Evolutionary conservation across 2,797 vertebrate genomes (phyloP).

Genomic region (Sphenodon punctatus): DNA sequence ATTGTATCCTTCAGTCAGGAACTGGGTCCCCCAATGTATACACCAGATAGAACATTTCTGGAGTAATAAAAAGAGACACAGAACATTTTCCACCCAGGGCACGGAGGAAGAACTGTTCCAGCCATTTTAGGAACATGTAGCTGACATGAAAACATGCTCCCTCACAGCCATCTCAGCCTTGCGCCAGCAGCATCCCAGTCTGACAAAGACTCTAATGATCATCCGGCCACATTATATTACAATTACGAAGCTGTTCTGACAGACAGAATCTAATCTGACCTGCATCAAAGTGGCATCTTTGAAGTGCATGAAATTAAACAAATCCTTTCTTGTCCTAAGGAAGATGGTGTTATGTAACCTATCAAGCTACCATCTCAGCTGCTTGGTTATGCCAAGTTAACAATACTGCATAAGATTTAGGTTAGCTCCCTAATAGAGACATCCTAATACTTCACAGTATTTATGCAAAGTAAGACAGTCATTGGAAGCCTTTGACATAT

Average conservation of each 20-base stretch:
- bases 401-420: not conserved
- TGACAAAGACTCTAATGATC: not conserved
- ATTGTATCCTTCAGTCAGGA: not conserved
- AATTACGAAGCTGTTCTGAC: not conserved
- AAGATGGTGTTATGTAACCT: not conserved
- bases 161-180: not conserved
- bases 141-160: not conserved
- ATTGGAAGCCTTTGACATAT: not conserved
- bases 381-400: not conserved
- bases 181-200: not conserved
- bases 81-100: not conserved
- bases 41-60: not conserved
- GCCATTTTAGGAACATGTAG: not conserved
- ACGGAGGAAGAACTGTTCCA: not conserved
- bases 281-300: not conserved
- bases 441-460: not conserved
- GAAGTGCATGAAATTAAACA: not conserved
- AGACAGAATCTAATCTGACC: not conserved
- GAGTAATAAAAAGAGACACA: not conserved
- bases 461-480: not conserved
- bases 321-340: not conserved
- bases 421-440: not conserved
- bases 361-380: not conserved
- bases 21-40: not conserved
- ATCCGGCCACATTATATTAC: not conserved